Evolutionary conservation across 1,140 invertebrate genomes (phyloP).

Genomic region (Drosophila prosaltans): DNA sequence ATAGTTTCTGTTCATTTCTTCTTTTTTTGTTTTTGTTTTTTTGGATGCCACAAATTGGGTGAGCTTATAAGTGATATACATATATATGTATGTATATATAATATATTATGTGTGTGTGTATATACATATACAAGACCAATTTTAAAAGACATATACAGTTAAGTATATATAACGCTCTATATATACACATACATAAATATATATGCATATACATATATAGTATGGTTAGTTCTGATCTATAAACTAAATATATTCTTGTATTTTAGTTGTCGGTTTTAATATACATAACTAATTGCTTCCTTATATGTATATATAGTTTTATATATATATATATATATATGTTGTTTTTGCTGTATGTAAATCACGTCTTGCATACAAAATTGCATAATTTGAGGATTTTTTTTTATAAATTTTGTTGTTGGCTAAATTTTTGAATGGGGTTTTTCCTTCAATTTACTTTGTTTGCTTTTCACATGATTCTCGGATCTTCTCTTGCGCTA

Average conservation of each 20-base stretch:
- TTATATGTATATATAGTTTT: slow-evolving; percentile 25
- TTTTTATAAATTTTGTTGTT: slow-evolving; percentile 27
- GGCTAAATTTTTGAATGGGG: slow-evolving; percentile 9
- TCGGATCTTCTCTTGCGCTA: background rate
- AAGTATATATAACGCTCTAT: slow-evolving; percentile 21
- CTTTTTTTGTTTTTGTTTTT: slow-evolving; percentile 20
- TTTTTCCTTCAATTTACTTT: slow-evolving; percentile 2
- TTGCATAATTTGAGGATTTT: slow-evolving; percentile 42
- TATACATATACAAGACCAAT: slow-evolving; percentile 19
- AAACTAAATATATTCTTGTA: slow-evolving; percentile 25
- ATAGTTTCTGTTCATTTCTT: background rate
- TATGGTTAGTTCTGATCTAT: slow-evolving; percentile 17
- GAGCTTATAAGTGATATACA: slow-evolving; percentile 17
- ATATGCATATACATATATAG: slow-evolving; percentile 12
- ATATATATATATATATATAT: slow-evolving; percentile 27
- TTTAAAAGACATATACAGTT: slow-evolving; percentile 33
- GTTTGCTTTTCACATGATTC: background rate
- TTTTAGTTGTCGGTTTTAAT: slow-evolving; percentile 39
- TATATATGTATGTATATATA: background rate
- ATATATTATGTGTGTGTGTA: background rate
- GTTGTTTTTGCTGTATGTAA: slow-evolving; percentile 57
- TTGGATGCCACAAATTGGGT: slow-evolving; percentile 31
- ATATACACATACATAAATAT: slow-evolving; percentile 9
- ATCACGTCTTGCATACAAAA: slow-evolving; percentile 74
- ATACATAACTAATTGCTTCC: slow-evolving; percentile 56